Conservation (phyloP, 2,113 vertebrate genomes). For the Sterrhoptilus dennistouni region DNA sequence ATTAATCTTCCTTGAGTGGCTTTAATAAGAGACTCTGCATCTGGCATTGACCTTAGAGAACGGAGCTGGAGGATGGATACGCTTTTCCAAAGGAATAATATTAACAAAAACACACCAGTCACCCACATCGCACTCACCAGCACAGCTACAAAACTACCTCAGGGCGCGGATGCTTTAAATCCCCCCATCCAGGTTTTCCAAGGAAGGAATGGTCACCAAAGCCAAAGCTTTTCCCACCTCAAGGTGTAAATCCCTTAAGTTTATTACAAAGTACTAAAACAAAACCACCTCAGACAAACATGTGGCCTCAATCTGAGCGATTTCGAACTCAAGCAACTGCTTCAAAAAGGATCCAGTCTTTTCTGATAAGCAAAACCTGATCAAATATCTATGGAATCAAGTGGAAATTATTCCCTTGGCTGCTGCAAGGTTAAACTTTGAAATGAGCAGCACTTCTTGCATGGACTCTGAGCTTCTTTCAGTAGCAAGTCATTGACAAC, state of each 20-base stretch:
- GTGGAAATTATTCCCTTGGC: background rate
- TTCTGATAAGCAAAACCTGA: background rate
- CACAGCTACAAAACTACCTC: background rate
- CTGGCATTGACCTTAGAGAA: background rate
- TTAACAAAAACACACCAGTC: background rate
- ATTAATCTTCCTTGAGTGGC: background rate
- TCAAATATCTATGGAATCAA: background rate
- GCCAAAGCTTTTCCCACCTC: background rate
- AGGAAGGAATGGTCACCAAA: background rate
- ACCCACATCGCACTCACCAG: rapidly evolving
- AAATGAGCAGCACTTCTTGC: background rate
- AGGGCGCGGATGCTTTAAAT: background rate
- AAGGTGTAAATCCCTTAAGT: slow-evolving; percentile 22
- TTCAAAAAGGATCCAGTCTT: background rate
- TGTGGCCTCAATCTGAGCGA: background rate
- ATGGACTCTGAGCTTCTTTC: background rate
- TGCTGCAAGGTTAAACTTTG: background rate
- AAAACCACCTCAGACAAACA: background rate
- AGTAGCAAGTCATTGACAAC: background rate
- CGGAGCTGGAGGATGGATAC: background rate
- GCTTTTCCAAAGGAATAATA: background rate
- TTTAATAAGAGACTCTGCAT: slow-evolving; percentile 13
- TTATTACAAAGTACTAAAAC: background rate
- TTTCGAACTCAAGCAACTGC: background rate
- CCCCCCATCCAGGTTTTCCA: background rate